Base-by-base conservation (phyloP, 92 coral and sea anemone genomes). In the Zoanthus sociatus region DNA sequence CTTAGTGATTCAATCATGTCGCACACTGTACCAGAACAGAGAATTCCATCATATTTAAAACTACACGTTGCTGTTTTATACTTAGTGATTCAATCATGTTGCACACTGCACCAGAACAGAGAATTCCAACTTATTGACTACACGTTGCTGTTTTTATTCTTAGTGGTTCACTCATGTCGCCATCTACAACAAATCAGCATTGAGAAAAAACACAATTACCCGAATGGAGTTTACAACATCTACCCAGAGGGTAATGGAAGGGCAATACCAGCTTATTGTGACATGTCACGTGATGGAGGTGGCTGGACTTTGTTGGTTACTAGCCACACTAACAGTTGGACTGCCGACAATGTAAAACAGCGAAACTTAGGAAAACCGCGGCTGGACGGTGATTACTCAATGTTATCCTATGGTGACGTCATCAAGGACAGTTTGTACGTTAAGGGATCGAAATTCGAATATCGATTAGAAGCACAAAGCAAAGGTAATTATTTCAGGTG, bases 221-320 rank as follows among this genome's bases (percentile, higher is more conserved):
- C 94, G 2, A 94, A 94, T 48, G 98, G 93, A 6, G 76, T 94
- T 20, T 94, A 92, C 94, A 89, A 83, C 60, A 94, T 94, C 18
- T 86, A 90, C 32, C 95, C 98, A 4, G 94, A 87, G 32, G 78
- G 54, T 1, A 45, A 45, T n/a, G 68, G 82, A 56, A n/a, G 67
- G 51, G 89, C 92, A 77, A 83, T 93, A 26, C 21, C 58, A 73
- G 89, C 87, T 2, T 94, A 89, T 76, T 94, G 98, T 79, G 98
- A 94, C 90, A 90, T 94, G 95, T 88, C 98, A 82, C 95, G 98
- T 86, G 95, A 94, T 61, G 98, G 95, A 7, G 98, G 98, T 14
- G 95, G 98, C 66, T 94, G 98, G 98, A 93, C 98, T 31, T 92
- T 94, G 66, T 93, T 94, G 88, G 95, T 94, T 61, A 88, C 95